Conservation (phyloP, 35 echinoderm and acorn worm genomes). For the Eucidaris tribuloides region DNA sequence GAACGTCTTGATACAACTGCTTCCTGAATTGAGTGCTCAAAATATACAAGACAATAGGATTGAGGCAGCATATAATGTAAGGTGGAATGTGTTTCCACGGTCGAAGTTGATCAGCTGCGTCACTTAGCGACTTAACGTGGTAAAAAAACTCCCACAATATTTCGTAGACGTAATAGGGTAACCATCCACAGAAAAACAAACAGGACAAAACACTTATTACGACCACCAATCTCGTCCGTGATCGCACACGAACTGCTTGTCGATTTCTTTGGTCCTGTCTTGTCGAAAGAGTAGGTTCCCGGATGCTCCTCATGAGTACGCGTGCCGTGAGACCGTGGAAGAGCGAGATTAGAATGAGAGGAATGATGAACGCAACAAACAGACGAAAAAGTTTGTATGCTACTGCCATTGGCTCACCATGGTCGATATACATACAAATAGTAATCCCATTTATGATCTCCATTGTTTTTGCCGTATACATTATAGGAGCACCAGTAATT, state of each 20-base stretch:
- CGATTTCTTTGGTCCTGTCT: not conserved
- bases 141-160: not conserved
- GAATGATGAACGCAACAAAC: not conserved
- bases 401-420: not conserved
- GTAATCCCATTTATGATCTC: not conserved
- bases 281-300: not conserved
- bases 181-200: not conserved
- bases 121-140: not conserved
- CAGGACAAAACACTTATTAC: not conserved
- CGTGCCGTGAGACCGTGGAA: not conserved
- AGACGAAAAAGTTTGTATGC: conserved; percentile 15
- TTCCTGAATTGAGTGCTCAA: not conserved
- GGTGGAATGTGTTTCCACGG: not conserved
- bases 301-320: not conserved
- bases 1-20: not conserved
- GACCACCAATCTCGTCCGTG: not conserved
- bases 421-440: conserved; percentile 1
- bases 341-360: not conserved
- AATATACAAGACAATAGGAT: not conserved
- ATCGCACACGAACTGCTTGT: not conserved
- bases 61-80: not conserved
- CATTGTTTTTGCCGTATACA: not conserved
- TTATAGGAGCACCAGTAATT: not conserved
- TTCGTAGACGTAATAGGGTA: not conserved
- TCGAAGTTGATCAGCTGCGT: not conserved